Base-by-base conservation (phyloP, 2,797 vertebrate species). In the Rhabdophis nuchalis region DNA sequence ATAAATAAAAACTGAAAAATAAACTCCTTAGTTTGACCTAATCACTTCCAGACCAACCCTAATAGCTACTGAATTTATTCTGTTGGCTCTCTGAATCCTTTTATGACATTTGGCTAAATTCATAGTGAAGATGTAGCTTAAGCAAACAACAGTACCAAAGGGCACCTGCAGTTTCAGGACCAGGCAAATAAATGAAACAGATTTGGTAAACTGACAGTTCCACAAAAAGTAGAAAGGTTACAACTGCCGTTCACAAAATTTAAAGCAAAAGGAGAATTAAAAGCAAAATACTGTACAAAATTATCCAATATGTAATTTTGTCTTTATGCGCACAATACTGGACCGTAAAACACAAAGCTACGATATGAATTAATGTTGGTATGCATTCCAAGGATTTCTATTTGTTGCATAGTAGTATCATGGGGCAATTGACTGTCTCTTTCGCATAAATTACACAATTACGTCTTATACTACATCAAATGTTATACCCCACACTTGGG, bases 1-100 rank as follows among this genome's bases (percentile, higher is more conserved):
- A 29, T 61, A 61, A 61, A 27, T 61, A 29, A 61, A 61, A 61
- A 91, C 91, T 95, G 96, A 96, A 91, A 91, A 88, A 94, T 93
- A 91, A 77, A 85, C 93, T 90, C 89, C 85, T 95, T 68, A 93
- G 64, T 92, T 92, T 93, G 92, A 91, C 93, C 89, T 82, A 94
- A 95, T 86, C 93, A 60, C 89, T 95, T 95, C 64, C 93, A 32
- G 94, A 94, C 92, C 89, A 94, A 77, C 91, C 94, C 82, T 60
- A 94, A 92, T 12, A 95, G 82, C 91, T 95, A 91, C 86, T 91
- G 95, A 91, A 94, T 92, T 92, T 91, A 61, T 61, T 50, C 52
- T 90, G 95, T 96, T 94, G 96, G 95, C 95, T 96, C 96, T 90
- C 92, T 95, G 93, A 94, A 90, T 96, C 85, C 56, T 94, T 88